These are phyloP conservation scores for Argyrosomus regius DNA, from an alignment of 2,797 vertebrate species.

Conservation along the genomic window DNA sequence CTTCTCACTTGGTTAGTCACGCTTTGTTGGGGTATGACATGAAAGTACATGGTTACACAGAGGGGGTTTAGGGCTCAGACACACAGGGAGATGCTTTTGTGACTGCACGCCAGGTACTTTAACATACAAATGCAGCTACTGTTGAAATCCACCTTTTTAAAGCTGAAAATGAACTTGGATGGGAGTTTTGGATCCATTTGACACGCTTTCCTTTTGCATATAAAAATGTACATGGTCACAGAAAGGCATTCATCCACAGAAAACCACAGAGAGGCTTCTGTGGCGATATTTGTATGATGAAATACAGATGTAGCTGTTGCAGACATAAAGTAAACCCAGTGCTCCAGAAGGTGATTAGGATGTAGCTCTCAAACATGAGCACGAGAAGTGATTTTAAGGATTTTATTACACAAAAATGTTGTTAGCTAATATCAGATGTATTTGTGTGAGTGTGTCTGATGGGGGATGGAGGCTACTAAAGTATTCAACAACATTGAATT, in stretches of 20 bases:
- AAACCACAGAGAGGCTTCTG: background rate
- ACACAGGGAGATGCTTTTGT: conserved; percentile 33
- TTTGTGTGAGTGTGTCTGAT: background rate
- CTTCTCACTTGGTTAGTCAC: conserved; percentile 51
- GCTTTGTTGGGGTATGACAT: conserved; percentile 33
- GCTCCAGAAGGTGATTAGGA: background rate
- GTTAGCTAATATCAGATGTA: background rate
- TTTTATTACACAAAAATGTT: background rate
- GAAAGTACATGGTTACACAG: conserved; percentile 39
- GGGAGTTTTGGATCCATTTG: conserved; percentile 32
- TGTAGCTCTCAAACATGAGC: background rate
- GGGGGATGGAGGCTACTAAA: background rate
- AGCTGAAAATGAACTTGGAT: conserved; percentile 35
- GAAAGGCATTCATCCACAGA: conserved; percentile 34
- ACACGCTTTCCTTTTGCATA: conserved; percentile 16
- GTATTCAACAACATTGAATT: background rate
- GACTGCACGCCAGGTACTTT: conserved; percentile 26
- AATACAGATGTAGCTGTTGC: background rate
- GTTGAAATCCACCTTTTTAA: conserved; percentile 26
- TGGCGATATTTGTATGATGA: background rate
- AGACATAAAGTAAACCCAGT: background rate
- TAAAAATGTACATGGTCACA: conserved; percentile 21
- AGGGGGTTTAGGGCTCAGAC: conserved; percentile 20
- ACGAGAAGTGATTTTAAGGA: background rate
- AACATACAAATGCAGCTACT: conserved; percentile 44